Conservation (phyloP, 2,113 vertebrate species). For the Dasyornis broadbenti region DNA sequence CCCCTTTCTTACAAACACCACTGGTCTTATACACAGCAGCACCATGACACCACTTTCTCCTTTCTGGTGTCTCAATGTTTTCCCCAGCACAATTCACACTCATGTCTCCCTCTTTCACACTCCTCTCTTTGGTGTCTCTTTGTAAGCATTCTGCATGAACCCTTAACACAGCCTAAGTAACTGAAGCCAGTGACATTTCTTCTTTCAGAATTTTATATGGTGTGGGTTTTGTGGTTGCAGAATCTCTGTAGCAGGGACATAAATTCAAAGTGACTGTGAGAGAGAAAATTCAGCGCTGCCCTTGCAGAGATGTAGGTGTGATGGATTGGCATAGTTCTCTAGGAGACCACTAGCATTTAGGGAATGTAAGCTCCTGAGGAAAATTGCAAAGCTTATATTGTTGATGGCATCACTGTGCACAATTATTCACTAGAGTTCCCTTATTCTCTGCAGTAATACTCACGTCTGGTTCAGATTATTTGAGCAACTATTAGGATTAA, state of each 20-base stretch:
- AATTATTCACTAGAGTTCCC: background rate
- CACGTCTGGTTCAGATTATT: background rate
- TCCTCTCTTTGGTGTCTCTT: background rate
- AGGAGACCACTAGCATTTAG: background rate
- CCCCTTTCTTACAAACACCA: background rate
- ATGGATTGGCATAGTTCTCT: background rate
- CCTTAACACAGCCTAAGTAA: background rate
- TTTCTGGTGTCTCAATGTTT: background rate
- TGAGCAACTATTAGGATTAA: background rate
- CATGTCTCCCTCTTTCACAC: background rate
- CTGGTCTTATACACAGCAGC: background rate
- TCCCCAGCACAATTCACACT: background rate
- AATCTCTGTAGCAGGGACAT: background rate
- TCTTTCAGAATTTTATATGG: background rate
- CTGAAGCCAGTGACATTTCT: background rate
- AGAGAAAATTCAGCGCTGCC: background rate
- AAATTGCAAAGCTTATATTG: background rate
- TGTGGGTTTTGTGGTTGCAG: background rate
- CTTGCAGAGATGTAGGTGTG: background rate
- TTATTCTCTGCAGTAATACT: background rate
- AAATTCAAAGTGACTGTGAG: background rate
- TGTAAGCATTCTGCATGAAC: background rate
- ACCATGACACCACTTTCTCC: accelerated
- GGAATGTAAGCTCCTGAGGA: background rate
- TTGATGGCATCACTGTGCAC: background rate